Evolutionary conservation across 2,113 vertebrate genomes (phyloP), one percentile per base, ranked within the genome.

Genomic region (Ranitomeya imitator): DNA sequence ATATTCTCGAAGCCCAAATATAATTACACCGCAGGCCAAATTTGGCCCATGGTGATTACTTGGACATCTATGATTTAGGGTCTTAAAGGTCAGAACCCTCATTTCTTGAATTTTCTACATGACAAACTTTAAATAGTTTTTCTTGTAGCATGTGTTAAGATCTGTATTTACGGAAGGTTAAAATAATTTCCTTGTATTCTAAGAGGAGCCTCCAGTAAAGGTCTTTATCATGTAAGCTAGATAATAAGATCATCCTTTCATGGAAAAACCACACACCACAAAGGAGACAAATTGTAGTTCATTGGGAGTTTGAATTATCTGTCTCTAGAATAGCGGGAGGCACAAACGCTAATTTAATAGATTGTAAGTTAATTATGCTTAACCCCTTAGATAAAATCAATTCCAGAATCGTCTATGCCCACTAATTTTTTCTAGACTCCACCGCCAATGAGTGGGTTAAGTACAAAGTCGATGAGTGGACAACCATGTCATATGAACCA

Each of bases 401-500:
- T n/a, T 1, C 19, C 54, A 74, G 54, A 77, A 57, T 21, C 13
- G 52, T 14, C 45, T 26, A 13, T 54, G 37, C 14, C 76, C 12
- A 63, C 21, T 51, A 55, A 18, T 54, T 15, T 18, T 61, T 51
- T 67, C 9, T 37, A 84, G 76, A 51, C 59, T 65, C 11, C n/a
- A 15, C 14, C n/a, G 15, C 18, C 74, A 67, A 19, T 67, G 74
- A 86, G 59, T 26, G 71, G 60, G 85, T 86, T 86, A 79, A 86
- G 45, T 71, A 67, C 21, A 67, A 86, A 78, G 57, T 63, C 45
- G 45, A 79, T 79, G 74, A 79, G 85, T 79, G 76, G 85, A 67
- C 85, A 79, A 55, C 76, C 16, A 51, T 67, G 85, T 65, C 60
- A 86, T 78, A 86, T 61, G 76, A 79, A 78, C 85, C 76, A 65